phyloP scores from a whole-genome alignment of 2,888 invertebrate species.

The Thera obeliscata region DNA sequence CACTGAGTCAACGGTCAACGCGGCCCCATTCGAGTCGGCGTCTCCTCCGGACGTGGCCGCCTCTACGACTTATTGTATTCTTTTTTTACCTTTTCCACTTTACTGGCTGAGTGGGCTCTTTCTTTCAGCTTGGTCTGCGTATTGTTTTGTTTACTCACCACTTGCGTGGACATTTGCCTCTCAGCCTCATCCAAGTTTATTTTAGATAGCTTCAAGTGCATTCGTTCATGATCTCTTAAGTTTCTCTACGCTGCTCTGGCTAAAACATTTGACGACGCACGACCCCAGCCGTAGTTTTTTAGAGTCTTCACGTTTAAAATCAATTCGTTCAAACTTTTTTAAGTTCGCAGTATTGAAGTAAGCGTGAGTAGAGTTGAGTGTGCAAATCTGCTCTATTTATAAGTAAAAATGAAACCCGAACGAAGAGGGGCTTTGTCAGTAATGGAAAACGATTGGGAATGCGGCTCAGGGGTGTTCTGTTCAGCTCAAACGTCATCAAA shows the following conservation, averaged over 20 bases:
- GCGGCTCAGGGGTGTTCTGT: slow-evolving; percentile 58
- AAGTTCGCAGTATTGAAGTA: slow-evolving; percentile 22
- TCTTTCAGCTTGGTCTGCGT: slow-evolving; percentile 61
- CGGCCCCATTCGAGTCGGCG: slow-evolving; percentile 52
- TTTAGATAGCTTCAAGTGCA: slow-evolving; percentile 51
- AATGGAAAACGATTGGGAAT: slow-evolving; percentile 59
- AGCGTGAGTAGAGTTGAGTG: slow-evolving; percentile 25
- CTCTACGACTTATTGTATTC: slow-evolving; percentile 71
- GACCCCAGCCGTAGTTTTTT: slow-evolving; percentile 34
- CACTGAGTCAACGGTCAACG: slow-evolving; percentile 65
- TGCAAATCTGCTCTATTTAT: slow-evolving; percentile 34
- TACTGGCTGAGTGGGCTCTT: slow-evolving; percentile 70
- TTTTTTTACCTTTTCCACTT: slow-evolving; percentile 68
- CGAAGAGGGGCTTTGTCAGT: slow-evolving; percentile 28
- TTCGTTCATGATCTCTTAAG: slow-evolving; percentile 58
- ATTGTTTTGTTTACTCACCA: slow-evolving; percentile 67
- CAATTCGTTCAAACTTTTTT: slow-evolving; percentile 11
- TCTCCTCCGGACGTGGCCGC: slow-evolving; percentile 66
- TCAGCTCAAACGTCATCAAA: slow-evolving; percentile 74
- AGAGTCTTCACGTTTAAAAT: slow-evolving; percentile 16
- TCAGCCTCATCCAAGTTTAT: slow-evolving; percentile 59
- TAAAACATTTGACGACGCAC: slow-evolving; percentile 46
- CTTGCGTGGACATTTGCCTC: slow-evolving; percentile 70
- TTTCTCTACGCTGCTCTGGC: slow-evolving; percentile 38
- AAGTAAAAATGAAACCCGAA: slow-evolving; percentile 40